phyloP scores from a whole-genome alignment of 2,888 invertebrate genomes.

The Pseudococcus viburni region DNA sequence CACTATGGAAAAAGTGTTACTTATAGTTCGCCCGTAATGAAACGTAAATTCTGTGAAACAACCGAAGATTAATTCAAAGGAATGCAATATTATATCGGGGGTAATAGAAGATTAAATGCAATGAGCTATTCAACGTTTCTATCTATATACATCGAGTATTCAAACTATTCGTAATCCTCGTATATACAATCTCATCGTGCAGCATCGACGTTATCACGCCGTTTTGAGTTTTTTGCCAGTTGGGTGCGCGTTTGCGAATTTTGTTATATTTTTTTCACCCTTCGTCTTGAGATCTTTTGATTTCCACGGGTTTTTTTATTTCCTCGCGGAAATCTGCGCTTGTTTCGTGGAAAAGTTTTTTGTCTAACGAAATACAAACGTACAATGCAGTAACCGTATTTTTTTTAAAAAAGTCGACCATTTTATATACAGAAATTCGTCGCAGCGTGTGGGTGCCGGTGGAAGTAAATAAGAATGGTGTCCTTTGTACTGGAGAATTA shows the following conservation, averaged over 20 bases:
- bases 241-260: background rate
- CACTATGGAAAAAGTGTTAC: conserved; percentile 23
- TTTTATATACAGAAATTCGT: background rate
- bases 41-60: conserved; percentile 47
- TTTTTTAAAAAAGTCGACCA: background rate
- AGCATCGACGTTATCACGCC: background rate
- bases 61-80: conserved; percentile 47
- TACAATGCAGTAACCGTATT: background rate
- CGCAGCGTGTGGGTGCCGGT: background rate
- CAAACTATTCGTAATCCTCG: conserved; percentile 28
- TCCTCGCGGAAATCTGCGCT: background rate
- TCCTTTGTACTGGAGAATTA: background rate
- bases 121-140: conserved; percentile 38
- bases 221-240: background rate
- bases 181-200: background rate
- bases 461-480: background rate
- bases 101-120: conserved; percentile 39
- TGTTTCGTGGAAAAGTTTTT: background rate
- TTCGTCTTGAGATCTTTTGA: background rate
- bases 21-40: conserved; percentile 49
- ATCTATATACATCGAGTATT: background rate
- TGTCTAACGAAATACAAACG: background rate
- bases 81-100: conserved; percentile 41
- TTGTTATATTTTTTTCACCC: background rate
- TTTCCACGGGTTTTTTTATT: background rate